Evolutionary conservation across 2,113 vertebrate genomes (phyloP).

Genomic region (Malurus alboscapulatus): DNA sequence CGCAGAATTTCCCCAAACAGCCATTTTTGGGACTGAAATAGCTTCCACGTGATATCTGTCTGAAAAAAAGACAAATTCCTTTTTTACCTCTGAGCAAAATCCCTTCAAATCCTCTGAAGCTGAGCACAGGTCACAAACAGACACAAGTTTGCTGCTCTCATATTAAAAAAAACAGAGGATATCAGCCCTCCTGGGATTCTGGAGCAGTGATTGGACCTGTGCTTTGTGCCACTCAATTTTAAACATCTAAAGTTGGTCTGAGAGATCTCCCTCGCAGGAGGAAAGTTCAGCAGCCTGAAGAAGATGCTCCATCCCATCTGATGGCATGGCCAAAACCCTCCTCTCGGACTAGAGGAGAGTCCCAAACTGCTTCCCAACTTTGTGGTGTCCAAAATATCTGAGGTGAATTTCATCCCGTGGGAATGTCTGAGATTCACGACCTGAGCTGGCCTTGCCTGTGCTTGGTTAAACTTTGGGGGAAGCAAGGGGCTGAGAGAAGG

Average conservation of each 20-base stretch:
- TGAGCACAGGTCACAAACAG: background rate
- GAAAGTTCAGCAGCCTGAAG: background rate
- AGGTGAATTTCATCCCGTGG: background rate
- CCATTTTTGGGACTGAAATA: background rate
- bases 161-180: no score
- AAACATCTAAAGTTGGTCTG: background rate
- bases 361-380: background rate
- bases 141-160: background rate
- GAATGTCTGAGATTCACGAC: background rate
- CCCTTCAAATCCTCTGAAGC: background rate
- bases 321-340: rapidly evolving
- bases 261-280: background rate
- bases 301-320: background rate
- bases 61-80: background rate
- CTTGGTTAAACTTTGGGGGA: background rate
- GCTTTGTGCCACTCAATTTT: background rate
- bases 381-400: background rate
- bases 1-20: background rate
- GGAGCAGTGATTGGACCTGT: background rate
- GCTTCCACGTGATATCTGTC: rapidly evolving
- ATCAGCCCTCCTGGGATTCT: background rate
- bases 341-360: background rate
- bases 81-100: background rate
- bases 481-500: background rate
- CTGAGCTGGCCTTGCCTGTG: background rate